A percentile compares a stretch with the other conserved stretches of the same genome.
Evolutionary conservation across 2,797 vertebrate species (phyloP).

Genomic region (Myripristis murdjan): DNA sequence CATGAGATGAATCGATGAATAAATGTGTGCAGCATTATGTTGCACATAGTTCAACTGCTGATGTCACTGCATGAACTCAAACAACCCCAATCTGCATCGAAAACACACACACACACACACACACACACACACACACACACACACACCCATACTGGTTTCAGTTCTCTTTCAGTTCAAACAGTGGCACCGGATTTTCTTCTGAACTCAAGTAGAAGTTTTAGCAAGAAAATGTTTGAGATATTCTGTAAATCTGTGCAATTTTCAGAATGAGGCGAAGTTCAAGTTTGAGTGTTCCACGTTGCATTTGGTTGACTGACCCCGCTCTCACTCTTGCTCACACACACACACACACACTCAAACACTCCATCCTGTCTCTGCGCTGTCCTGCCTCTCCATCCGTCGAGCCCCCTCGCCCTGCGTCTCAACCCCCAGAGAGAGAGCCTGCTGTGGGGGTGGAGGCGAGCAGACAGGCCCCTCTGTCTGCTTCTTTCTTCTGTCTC

Average conservation of each 20-base stretch:
- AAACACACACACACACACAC: no score
- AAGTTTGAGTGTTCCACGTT: no score
- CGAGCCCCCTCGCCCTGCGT: slow-evolving; percentile 10
- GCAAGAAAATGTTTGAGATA: no score
- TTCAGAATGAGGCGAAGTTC: no score
- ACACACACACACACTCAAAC: background rate
- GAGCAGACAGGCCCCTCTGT: slow-evolving; percentile 75
- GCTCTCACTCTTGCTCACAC: slow-evolving; percentile 4
- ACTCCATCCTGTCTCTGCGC: background rate
- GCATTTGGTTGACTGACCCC: no score
- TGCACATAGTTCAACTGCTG: background rate
- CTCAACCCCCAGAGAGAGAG: slow-evolving; percentile 50
- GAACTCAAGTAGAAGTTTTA: no score
- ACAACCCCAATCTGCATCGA: background rate
- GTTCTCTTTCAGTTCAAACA: background rate
- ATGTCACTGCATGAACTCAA: slow-evolving; percentile 3
- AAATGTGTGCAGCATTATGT: background rate
- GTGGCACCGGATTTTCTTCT: no score
- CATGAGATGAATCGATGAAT: slow-evolving; percentile 13
- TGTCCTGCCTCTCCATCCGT: slow-evolving; percentile 5
- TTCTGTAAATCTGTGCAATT: no score
- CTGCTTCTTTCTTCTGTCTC: slow-evolving; percentile 53
- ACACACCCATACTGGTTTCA: background rate
- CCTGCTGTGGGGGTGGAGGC: slow-evolving; percentile 31
- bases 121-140: background rate